Base-by-base conservation (phyloP, 2,113 vertebrate species). In the Ictalurus furcatus region DNA sequence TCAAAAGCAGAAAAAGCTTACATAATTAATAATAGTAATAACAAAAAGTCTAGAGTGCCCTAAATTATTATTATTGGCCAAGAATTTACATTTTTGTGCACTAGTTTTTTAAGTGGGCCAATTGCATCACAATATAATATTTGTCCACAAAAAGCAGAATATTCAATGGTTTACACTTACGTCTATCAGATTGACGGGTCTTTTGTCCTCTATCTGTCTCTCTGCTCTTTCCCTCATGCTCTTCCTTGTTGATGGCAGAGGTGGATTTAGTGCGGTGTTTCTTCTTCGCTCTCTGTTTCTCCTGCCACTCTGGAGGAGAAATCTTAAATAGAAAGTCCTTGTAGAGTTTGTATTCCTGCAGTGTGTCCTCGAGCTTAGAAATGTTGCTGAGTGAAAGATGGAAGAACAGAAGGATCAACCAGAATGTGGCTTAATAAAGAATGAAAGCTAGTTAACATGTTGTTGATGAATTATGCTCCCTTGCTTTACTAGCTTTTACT, bases 221-320 rank as follows among this genome's bases (percentile, higher is more conserved):
- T 79, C 56, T 87, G 76, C 23, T 89, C 59, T 84, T 88, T 86
- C 73, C 63, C 87, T 81, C 44, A 52, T 59, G 86, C 85, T 90
- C 67, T 74, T 13, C 83, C 6, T 88, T 87, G 30, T 9, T 73
- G 16, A 14, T 63, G 67, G 2, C 37, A 48, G 81, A 61, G n/a
- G 7, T 69, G 65, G 79, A 16, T 48, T 56, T 87, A 65, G 44
- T 2, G 81, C 48, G 78, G 84, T 71, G 88, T 80, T 61, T 2
- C 0, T 23, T 85, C 86, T 94, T 96, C 85, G 63, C 91, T 17
- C 90, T 76, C 16, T 95, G 95, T 14, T 94, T 86, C 3, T 97
- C 94, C 90, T 95, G 91, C 98, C 98, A 98, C 86, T 98, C 96
- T 52, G 92, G 94, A 8, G 97, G 98, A 13, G 97, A 97, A 21